These are phyloP conservation scores for Zoanthus sociatus DNA, from an alignment of 92 coral and sea anemone species.

Conservation along the genomic window DNA sequence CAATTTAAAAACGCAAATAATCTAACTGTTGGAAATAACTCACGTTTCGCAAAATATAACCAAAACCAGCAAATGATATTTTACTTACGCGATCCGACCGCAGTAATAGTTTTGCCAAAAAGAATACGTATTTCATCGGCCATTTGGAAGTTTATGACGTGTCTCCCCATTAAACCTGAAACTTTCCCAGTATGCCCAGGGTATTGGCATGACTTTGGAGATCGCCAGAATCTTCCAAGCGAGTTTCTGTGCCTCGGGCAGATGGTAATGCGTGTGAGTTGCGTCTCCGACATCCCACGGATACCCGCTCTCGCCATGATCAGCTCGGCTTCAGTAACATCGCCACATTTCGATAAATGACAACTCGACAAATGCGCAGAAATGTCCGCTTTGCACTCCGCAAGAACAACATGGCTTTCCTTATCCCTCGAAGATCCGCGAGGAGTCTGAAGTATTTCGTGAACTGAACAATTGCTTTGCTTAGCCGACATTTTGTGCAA, in stretches of 20 bases:
- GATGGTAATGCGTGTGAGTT: conserved; percentile 52
- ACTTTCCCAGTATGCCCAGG: conserved; percentile 56
- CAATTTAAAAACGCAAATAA: conserved; percentile 17
- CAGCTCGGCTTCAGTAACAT: conserved; percentile 56
- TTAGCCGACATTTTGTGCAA: conserved; percentile 34
- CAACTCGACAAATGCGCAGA: conserved; percentile 58
- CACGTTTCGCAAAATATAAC: background rate
- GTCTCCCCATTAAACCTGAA: conserved; percentile 48
- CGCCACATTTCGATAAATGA: conserved; percentile 51
- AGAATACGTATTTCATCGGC: conserved; percentile 51
- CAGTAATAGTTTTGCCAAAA: conserved; percentile 27
- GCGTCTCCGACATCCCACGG: conserved; percentile 21
- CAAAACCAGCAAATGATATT: conserved; percentile 8
- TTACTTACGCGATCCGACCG: conserved; percentile 65
- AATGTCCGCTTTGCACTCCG: conserved; percentile 43
- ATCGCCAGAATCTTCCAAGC: conserved; percentile 68
- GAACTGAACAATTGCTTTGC: background rate
- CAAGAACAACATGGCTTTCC: conserved; percentile 45
- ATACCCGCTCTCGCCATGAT: conserved; percentile 62
- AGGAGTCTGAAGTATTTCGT: conserved; percentile 33
- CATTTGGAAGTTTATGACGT: conserved; percentile 52
- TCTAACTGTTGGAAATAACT: background rate
- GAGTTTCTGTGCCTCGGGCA: conserved; percentile 63
- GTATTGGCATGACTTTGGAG: conserved; percentile 57
- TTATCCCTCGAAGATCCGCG: conserved; percentile 30